phyloP scores from a whole-genome alignment of 2,113 vertebrate genomes.

The Trogon surrucura region DNA sequence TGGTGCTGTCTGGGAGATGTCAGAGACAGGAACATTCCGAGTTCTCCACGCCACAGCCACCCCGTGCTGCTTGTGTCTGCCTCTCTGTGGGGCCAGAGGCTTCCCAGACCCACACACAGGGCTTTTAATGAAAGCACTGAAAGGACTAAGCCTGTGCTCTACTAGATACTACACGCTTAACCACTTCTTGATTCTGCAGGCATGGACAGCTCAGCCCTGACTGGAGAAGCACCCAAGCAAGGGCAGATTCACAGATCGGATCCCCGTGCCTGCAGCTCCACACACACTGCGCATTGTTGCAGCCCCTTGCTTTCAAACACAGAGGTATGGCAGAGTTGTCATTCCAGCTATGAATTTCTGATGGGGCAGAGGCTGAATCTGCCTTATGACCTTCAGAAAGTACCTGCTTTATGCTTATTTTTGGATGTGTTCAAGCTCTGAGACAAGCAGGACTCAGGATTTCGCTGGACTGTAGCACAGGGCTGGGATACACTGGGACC shows the following conservation, averaged over 20 bases:
- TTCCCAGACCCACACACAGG: not conserved
- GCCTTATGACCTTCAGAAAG: not conserved
- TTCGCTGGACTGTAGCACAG: rapidly evolving
- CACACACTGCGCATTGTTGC: rapidly evolving
- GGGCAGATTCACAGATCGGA: not conserved
- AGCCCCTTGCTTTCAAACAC: not conserved
- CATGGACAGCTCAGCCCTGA: rapidly evolving
- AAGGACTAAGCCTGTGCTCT: not conserved
- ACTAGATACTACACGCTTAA: not conserved
- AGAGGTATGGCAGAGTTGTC: not conserved
- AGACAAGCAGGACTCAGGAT: not conserved
- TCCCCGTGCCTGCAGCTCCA: not conserved
- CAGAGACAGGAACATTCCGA: not conserved
- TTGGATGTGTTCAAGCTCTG: not conserved
- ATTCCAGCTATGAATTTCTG: not conserved
- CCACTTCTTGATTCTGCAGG: not conserved
- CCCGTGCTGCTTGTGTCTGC: not conserved
- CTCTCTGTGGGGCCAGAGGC: not conserved
- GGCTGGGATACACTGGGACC: not conserved
- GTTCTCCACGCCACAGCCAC: not conserved
- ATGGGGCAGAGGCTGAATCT: not conserved
- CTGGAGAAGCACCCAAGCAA: not conserved
- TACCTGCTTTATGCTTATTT: not conserved
- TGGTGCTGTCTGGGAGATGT: not conserved
- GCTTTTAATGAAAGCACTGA: not conserved